Conservation (phyloP, 2,113 vertebrate genomes). For the Limnothrissa miodon region DNA sequence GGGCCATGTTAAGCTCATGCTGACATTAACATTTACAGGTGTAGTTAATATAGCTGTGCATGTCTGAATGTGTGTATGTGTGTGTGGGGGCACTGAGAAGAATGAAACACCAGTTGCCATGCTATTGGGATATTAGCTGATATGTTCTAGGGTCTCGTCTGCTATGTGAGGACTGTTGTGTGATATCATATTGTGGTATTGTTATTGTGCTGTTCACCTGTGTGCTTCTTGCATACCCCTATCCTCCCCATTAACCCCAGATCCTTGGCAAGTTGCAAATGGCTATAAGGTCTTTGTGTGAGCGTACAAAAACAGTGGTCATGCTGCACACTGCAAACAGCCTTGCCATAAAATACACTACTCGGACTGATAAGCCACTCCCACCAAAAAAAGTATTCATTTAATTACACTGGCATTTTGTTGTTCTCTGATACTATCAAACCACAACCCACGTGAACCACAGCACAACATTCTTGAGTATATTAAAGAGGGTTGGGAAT, state of each 20-base stretch:
- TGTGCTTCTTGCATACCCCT: slow-evolving; percentile 5
- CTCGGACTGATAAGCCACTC: neutral
- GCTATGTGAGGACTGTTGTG: neutral
- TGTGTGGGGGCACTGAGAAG: neutral
- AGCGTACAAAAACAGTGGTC: neutral
- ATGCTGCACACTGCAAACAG: neutral
- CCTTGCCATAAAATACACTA: neutral
- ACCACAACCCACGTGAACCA: neutral
- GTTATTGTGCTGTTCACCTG: neutral
- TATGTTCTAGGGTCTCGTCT: neutral
- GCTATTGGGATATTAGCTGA: slow-evolving; percentile 30
- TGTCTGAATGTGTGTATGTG: too few species aligned
- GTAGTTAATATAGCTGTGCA: neutral
- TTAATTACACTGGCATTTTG: neutral
- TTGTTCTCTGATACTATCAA: neutral
- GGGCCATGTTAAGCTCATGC: slow-evolving; percentile 47
- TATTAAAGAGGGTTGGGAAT: neutral
- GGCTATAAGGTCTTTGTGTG: neutral
- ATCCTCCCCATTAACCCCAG: slow-evolving; percentile 14
- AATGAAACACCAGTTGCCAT: slow-evolving; percentile 45
- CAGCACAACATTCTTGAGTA: neutral
- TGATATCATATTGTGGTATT: neutral
- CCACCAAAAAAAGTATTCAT: neutral
- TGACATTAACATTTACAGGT: slow-evolving; percentile 32
- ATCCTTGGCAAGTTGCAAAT: slow-evolving; percentile 21